phyloP scores from a whole-genome alignment of 2,888 invertebrate species.

The Caenorhabditis sp. region DNA sequence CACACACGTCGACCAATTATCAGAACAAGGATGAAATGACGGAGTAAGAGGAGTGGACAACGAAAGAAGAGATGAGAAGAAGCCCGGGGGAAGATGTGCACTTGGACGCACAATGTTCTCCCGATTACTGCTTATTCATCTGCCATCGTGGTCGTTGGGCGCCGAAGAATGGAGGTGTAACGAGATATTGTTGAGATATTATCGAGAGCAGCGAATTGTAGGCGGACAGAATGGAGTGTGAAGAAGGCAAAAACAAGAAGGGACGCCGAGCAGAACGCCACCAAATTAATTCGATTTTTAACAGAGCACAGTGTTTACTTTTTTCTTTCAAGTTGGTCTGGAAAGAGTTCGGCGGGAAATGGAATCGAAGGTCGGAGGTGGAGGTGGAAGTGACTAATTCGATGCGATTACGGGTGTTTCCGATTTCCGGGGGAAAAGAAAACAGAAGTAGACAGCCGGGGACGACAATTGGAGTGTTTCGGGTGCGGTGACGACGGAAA shows the following conservation, averaged over 20 bases:
- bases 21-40: constrained; percentile 9
- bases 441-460: not conserved
- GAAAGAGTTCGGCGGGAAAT: not conserved
- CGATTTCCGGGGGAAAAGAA: not conserved
- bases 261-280: not conserved
- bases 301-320: constrained; percentile 1
- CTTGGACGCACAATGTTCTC: constrained; percentile 6
- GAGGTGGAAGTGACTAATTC: constrained; percentile 2
- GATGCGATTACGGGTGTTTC: not conserved
- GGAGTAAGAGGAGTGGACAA: too few species aligned
- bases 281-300: not conserved
- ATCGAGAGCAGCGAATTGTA: not conserved
- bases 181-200: too few species aligned
- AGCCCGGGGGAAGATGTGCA: not conserved
- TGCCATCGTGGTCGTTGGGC: too few species aligned
- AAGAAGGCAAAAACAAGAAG: not conserved
- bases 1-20: constrained; percentile 19
- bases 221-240: not conserved
- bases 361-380: not conserved
- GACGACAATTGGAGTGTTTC: not conserved
- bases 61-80: constrained; percentile 1
- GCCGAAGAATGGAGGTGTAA: constrained; percentile 32
- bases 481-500: not conserved
- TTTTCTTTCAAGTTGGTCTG: not conserved
- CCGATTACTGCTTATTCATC: constrained; percentile 42